Evolutionary conservation across 1,140 invertebrate species (phyloP).

Genomic region (Cotesia vestalis): DNA sequence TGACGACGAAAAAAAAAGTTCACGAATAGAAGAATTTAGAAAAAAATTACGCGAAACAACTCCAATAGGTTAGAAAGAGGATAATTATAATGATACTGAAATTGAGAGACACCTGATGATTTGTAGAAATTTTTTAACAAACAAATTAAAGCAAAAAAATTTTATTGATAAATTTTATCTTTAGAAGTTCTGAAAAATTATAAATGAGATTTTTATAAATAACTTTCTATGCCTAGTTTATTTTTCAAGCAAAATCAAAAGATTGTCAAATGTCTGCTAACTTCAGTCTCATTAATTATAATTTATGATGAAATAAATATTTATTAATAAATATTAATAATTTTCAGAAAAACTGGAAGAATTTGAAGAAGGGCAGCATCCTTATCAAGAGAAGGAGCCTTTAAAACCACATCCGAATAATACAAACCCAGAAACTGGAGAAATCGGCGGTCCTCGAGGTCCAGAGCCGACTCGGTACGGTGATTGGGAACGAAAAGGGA

Average conservation of each 20-base stretch:
- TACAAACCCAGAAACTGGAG: constrained; percentile 91
- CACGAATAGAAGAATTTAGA: constrained; percentile 58
- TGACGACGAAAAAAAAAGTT: constrained; percentile 48
- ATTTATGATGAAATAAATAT: constrained; percentile 16
- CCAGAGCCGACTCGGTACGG: constrained; percentile 99
- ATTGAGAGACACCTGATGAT: too few species aligned
- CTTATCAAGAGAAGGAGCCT: constrained; percentile 86
- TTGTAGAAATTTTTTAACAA: too few species aligned
- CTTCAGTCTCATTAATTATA: too few species aligned
- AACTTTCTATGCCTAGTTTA: too few species aligned
- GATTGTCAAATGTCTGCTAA: too few species aligned
- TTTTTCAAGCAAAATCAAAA: too few species aligned
- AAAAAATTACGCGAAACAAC: constrained; percentile 61
- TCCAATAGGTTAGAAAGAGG: constrained; percentile 55
- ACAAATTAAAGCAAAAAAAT: too few species aligned
- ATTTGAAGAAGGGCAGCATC: constrained; percentile 73
- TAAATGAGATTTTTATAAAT: too few species aligned
- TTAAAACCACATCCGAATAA: constrained; percentile 86
- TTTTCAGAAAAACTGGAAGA: constrained; percentile 74
- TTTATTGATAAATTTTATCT: too few species aligned
- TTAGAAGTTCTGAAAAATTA: too few species aligned
- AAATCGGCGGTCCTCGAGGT: constrained; percentile 92
- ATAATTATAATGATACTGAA: too few species aligned
- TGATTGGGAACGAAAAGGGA: constrained; percentile 99
- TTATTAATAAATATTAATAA: constrained; percentile 5